phyloP scores from a whole-genome alignment of 2,797 vertebrate genomes.

The Octomys mimax region DNA sequence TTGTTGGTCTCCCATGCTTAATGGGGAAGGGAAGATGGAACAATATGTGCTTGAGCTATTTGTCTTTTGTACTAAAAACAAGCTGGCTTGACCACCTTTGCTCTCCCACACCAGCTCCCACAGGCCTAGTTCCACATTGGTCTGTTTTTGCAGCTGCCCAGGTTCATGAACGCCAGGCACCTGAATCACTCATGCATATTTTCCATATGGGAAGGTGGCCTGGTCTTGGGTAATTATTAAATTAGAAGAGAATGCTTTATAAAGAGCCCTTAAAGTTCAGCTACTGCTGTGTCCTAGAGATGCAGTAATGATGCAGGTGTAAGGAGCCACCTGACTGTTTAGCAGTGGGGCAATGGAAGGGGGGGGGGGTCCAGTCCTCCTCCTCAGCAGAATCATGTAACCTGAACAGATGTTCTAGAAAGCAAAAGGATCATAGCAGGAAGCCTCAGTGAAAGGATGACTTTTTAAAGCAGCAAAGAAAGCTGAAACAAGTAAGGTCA shows the following conservation, averaged over 20 bases:
- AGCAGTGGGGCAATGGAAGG: neutral
- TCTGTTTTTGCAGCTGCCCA: slow-evolving; percentile 6
- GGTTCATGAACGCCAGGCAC: neutral
- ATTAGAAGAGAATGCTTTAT: slow-evolving; percentile 51
- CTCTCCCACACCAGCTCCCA: neutral
- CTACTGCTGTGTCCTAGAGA: neutral
- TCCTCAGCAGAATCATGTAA: neutral
- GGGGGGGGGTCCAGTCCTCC: neutral
- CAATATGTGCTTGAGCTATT: neutral
- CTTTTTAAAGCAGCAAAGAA: slow-evolving; percentile 54
- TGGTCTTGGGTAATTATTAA: slow-evolving; percentile 60
- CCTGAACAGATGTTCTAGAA: slow-evolving; percentile 31
- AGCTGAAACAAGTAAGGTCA: neutral
- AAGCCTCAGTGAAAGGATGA: slow-evolving; percentile 36
- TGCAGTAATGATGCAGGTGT: neutral
- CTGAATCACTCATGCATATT: slow-evolving; percentile 27
- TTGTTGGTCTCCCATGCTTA: neutral
- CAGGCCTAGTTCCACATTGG: neutral
- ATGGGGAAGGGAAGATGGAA: neutral
- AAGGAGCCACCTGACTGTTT: neutral
- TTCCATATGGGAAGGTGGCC: slow-evolving; percentile 13
- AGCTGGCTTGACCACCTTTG: neutral
- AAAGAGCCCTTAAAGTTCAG: neutral
- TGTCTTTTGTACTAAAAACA: neutral
- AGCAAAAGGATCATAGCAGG: slow-evolving; percentile 37